A percentile compares a stretch with the other conserved stretches of the same genome.
Evolutionary conservation across 2,797 vertebrate genomes (phyloP).

Genomic region (Acomys russatus): DNA sequence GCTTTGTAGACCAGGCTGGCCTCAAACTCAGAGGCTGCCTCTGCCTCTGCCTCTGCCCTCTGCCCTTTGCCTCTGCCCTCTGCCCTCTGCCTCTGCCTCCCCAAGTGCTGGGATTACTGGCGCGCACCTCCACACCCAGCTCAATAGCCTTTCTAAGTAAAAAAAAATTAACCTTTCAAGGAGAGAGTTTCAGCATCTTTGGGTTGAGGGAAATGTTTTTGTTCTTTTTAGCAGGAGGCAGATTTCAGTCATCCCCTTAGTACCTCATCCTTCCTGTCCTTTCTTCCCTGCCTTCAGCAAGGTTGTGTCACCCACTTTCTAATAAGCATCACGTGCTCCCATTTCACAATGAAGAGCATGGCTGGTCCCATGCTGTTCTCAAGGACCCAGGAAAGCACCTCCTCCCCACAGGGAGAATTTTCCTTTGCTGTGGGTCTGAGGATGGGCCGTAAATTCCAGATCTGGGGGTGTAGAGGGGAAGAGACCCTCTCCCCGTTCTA

Average conservation of each 20-base stretch:
- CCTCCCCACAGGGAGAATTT: background rate
- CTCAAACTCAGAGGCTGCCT: no score
- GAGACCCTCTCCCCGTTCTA: background rate
- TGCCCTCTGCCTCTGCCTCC: no score
- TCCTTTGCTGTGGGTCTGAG: slow-evolving; percentile 38
- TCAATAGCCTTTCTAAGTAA: background rate
- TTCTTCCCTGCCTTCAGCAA: background rate
- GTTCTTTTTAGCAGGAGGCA: slow-evolving; percentile 15
- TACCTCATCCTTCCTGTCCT: background rate
- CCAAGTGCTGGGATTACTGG: no score
- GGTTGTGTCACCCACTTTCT: background rate
- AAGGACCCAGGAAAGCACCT: background rate
- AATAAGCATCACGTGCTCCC: background rate
- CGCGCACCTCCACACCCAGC: no score
- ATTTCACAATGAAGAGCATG: slow-evolving; percentile 44
- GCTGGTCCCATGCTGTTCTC: background rate
- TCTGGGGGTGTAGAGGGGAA: background rate
- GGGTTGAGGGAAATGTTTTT: slow-evolving; percentile 16
- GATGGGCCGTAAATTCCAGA: background rate
- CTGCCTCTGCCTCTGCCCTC: no score
- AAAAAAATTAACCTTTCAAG: background rate
- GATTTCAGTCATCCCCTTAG: background rate
- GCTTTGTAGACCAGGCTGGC: no score
- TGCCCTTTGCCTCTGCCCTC: no score
- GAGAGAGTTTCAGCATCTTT: background rate